Evolutionary conservation across 2,888 invertebrate species (phyloP), one percentile per base, ranked within the genome.

Genomic region (Poecilobothrus nobilitatus): DNA sequence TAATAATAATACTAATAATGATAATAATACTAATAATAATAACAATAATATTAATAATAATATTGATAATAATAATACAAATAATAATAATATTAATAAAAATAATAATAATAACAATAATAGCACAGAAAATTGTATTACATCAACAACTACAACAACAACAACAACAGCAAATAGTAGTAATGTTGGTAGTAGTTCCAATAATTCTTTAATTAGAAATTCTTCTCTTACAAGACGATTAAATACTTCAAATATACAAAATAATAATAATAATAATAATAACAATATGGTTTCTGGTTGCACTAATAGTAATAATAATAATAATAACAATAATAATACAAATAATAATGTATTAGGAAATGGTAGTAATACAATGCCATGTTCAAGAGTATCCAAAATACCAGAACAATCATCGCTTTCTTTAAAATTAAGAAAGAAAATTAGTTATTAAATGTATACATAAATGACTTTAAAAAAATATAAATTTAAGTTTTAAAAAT

Each of bases 341-440:
- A 63, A 27, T 63, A 21, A 20, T 2, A 62, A 2, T 21, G 12
- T 15, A 7, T 27, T 27, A 27, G 22, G 27, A 27, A 63, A 65
- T 65, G 33, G 33, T 65, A 65, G n/a, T 37, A 34, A 33, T 20
- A 34, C 65, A 65, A 37, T 37, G 1, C 33, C 15, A 33, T 37
- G 20, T n/a, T 33, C 33, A 34, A 65, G 33, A 8, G 15, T n/a
- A 7, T 65, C 65, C 7, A 65, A 65, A 65, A 20, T 65, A 22
- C 67, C 72, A 0, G 75, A 75, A 67, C 76, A 75, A 63, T 75
- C 76, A 68, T 76, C 78, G 69, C 73, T 78, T 69, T 75, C 76
- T 66, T 73, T 79, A 20, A 81, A 81, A 74, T 69, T 81, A 72
- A 79, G 81, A 68, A 81, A 81, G 71, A 81, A 81, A 74, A 80